Percentiles rank a stretch among this genome's conserved stretches.
phyloP scores from a whole-genome alignment of 2,113 vertebrate genomes.

The Sturnira hondurensis region DNA sequence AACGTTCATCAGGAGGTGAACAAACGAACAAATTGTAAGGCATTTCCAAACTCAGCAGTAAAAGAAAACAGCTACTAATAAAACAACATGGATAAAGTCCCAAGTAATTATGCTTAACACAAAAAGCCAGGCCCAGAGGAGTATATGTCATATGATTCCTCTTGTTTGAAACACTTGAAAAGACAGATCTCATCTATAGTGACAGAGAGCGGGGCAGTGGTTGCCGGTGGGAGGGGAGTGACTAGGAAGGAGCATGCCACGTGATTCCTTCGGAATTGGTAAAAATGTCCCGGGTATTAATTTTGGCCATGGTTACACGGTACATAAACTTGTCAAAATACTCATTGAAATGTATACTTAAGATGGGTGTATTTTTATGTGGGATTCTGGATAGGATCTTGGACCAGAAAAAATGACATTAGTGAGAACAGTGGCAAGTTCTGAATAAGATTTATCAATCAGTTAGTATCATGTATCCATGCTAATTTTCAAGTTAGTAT shows the following conservation, averaged over 20 bases:
- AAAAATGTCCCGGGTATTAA: not conserved
- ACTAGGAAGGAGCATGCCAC: not conserved
- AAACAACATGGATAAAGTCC: not conserved
- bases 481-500: not conserved
- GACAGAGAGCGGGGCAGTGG: not conserved
- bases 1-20: not conserved
- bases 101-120: not conserved
- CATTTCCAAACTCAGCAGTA: not conserved
- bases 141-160: not conserved
- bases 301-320: not conserved
- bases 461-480: not conserved
- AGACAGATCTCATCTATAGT: not conserved
- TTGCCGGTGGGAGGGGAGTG: not conserved
- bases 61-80: not conserved
- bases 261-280: not conserved
- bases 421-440: not conserved
- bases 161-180: not conserved
- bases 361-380: not conserved
- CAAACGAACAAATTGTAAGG: not conserved
- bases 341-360: not conserved
- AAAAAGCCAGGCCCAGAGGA: not conserved
- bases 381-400: not conserved
- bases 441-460: not conserved
- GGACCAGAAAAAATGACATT: not conserved
- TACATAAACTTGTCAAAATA: not conserved